Evolutionary conservation across 1,140 invertebrate genomes (phyloP), one percentile per base, ranked within the genome.

Genomic region (Paracyclopina nana): DNA sequence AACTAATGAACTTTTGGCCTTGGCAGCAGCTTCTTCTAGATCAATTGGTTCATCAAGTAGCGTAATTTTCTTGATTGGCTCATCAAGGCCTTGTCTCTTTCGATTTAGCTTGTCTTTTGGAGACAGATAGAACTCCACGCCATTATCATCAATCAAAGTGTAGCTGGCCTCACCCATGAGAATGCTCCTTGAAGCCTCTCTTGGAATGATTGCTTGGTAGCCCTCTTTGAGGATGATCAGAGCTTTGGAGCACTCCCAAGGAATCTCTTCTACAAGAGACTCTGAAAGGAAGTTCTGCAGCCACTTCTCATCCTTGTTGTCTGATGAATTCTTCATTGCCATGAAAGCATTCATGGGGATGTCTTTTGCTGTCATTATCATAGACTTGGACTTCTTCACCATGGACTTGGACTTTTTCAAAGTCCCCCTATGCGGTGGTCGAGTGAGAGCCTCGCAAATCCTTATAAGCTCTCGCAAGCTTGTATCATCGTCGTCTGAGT

Each of bases 201-300:
- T 14, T 20, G 50, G 50, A 24, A 52, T 44, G 27, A 52, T 52
- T 16, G 50, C 40, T 45, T 52, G 50, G 14, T 24, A 43, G 14
- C 50, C 50, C 28, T 52, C 50, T 27, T 52, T 52, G 31, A 52
- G 40, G n/a, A 52, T 50, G 18, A 52, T 45, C 24, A 52, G 26
- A n/a, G 50, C 50, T 29, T 52, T 52, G 2, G 50, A 52, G 50
- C 50, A 52, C 31, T 52, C 50, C 50, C 50, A 52, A 12, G 50
- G 50, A 44, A 52, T 27, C 9, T 52, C 50, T 27, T 52, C 50
- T 9, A 44, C 41, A 12, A 52, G 20, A 22, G 50, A 52, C 25
- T 52, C 50, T 6, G 50, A 52, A 11, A 52, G 14, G 38, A 52
- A 52, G 16, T 52, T 52, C 11, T 43, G 31, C 16, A 52, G 25